Evolutionary conservation across 2,888 invertebrate genomes (phyloP).

Genomic region (Rosalia funebris): DNA sequence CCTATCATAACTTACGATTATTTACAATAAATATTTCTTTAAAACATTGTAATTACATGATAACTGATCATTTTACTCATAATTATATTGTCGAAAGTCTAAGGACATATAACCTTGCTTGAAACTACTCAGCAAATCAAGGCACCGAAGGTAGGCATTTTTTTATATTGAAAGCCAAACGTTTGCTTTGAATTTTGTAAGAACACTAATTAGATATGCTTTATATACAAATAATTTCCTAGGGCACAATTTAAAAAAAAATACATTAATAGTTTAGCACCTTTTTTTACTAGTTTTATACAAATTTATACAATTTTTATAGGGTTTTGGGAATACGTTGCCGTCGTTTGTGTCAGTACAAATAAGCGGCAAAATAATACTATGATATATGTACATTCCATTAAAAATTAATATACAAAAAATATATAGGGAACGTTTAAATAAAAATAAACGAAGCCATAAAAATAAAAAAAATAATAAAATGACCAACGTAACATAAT

Average conservation of each 20-base stretch:
- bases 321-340: constrained; percentile 1
- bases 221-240: constrained; percentile 13
- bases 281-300: constrained; percentile 23
- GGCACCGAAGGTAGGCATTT: constrained; percentile 20
- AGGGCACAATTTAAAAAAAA: constrained; percentile 10
- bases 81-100: constrained; percentile 17
- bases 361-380: constrained; percentile 11
- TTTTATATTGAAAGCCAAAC: neutral
- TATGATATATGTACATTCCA: constrained; percentile 27
- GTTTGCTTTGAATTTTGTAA: constrained; percentile 1
- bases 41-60: constrained; percentile 17
- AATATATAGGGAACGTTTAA: constrained; percentile 20
- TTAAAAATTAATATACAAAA: constrained; percentile 22
- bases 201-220: no score
- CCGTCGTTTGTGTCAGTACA: constrained; percentile 5
- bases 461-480: constrained; percentile 31
- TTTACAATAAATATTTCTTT: constrained; percentile 48
- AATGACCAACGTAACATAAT: constrained; percentile 32
- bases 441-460: constrained; percentile 29
- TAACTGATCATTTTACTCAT: constrained; percentile 10
- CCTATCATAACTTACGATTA: constrained; percentile 51
- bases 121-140: constrained; percentile 17
- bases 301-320: constrained; percentile 22
- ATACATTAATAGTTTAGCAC: constrained; percentile 21
- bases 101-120: neutral